Evolutionary conservation across 2,797 vertebrate genomes (phyloP), one percentile per base, ranked within the genome.

Genomic region (Lutjanus campechanus): DNA sequence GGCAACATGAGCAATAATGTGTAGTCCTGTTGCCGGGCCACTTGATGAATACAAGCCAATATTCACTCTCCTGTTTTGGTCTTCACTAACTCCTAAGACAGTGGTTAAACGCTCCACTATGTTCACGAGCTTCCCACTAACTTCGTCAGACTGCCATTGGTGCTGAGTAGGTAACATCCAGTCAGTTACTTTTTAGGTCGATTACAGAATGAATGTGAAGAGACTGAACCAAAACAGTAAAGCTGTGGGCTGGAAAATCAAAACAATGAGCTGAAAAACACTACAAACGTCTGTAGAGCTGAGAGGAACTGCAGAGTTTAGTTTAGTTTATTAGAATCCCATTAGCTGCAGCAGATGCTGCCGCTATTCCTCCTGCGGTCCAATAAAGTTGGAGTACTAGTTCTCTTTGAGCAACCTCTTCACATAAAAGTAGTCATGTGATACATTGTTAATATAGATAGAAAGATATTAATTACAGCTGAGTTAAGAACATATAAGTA

Each of bases 81-180:
- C 41, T 44, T 22, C 41, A 63, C 19, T 59, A 54, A 43, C 25
- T 66, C 44, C 13, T 12, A 12, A 73, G 49, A 62, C 0, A 59
- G 46, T 36, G 17, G 49, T 15, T 62, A 36, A 41, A 46, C 22
- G 22, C 20, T 50, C 8, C 44, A 56, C 25, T 25, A 7, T 22
- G 17, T 53, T 66, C 22, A 66, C 46, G 40, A 64, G 44, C 44
- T 64, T 50, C 16, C 47, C 1, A 1, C 10, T 50, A 19, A 62
- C n/a, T 59, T 29, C 22, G 9, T 62, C 46, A 54, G 9, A 49
- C 61, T 66, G 64, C 22, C 55, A 76, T 67, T 84, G 70, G 67
- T 81, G 58, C 15, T 46, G 54, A 0, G 54, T 12, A 20, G 36
- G 25, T 47, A 47, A 64, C 11, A 62, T 22, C 10, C n/a, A 75